Evolutionary conservation across 2,113 vertebrate species (phyloP).

Genomic region (Centropus bengalensis): DNA sequence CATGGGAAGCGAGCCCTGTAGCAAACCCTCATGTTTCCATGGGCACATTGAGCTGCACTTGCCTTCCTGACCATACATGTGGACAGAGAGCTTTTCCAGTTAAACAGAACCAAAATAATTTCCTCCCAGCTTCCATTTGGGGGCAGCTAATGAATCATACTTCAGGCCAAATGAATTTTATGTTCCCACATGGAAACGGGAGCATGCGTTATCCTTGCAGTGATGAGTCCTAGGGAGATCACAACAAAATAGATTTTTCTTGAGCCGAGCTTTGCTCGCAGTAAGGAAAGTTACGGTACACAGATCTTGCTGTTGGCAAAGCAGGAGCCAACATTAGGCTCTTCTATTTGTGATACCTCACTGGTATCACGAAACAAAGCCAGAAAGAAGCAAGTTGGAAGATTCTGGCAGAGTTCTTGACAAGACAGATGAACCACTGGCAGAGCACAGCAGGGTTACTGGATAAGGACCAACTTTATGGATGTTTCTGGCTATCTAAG

Average conservation of each 20-base stretch:
- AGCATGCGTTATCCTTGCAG: conserved; percentile 60
- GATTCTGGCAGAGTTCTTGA: not conserved
- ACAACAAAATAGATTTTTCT: conserved; percentile 68
- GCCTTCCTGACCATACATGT: accelerated
- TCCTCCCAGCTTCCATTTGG: not conserved
- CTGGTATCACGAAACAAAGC: conserved; percentile 43
- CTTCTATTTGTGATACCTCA: conserved; percentile 51
- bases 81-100: not conserved
- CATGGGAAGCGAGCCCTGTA: not conserved
- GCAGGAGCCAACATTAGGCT: conserved; percentile 56
- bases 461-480: not conserved
- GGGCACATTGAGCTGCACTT: not conserved
- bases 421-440: not conserved
- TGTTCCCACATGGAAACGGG: conserved; percentile 66
- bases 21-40: not conserved
- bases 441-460: not conserved
- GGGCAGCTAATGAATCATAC: conserved; percentile 7
- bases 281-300: conserved; percentile 9
- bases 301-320: conserved; percentile 72
- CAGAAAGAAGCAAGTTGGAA: not conserved
- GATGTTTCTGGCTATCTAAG: not conserved
- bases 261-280: conserved; percentile 48
- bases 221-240: conserved; percentile 41
- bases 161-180: not conserved
- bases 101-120: not conserved